Evolutionary conservation across 1,140 invertebrate species (phyloP).

Genomic region (Bilobella aurantiaca): DNA sequence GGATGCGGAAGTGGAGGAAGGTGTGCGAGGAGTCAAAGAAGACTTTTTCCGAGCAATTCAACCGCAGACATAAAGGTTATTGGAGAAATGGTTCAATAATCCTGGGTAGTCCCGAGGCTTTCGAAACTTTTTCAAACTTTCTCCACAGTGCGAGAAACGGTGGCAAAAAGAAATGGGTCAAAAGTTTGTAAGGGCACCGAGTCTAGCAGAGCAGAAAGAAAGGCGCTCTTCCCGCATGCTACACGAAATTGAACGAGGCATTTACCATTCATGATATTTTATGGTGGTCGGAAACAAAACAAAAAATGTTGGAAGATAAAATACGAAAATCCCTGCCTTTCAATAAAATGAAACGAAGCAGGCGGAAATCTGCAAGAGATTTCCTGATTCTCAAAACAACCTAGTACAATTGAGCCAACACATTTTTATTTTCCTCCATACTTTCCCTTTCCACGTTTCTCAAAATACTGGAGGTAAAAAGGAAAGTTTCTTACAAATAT

Average conservation of each 20-base stretch:
- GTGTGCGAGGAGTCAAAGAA: not conserved
- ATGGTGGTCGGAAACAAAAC: not conserved
- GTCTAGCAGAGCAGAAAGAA: no score
- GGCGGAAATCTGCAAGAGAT: no score
- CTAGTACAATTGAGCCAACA: no score
- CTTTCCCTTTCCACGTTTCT: no score
- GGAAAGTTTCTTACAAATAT: no score
- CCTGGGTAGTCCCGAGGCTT: not conserved
- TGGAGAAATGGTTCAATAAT: not conserved
- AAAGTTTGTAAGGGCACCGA: not conserved
- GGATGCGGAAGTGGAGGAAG: no score
- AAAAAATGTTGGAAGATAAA: not conserved
- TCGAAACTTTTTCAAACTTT: not conserved
- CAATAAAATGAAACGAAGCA: not conserved
- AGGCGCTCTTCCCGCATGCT: not conserved
- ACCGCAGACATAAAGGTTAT: not conserved
- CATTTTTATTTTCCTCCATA: no score
- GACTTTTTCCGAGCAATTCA: not conserved
- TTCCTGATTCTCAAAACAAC: no score
- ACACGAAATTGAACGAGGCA: not conserved
- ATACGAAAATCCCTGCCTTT: not conserved
- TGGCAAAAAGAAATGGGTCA: not conserved
- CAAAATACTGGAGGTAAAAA: no score
- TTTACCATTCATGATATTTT: not conserved
- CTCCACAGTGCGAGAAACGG: not conserved